Evolutionary conservation across 2,113 vertebrate genomes (phyloP), one percentile per base, ranked within the genome.

Genomic region (Sphyrna mokarran): DNA sequence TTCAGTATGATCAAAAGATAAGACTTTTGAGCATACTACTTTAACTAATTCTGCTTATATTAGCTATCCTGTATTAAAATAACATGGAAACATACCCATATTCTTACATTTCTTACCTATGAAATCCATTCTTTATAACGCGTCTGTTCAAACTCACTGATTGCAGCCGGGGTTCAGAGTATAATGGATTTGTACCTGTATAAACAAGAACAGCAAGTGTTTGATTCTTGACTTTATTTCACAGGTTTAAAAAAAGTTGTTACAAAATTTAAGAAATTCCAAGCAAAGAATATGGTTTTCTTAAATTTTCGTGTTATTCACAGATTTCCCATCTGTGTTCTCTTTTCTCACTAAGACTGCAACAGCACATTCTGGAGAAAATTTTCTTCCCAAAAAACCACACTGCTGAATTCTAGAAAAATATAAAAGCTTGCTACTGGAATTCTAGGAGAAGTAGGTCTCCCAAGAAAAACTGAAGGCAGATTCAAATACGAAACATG

Each of bases 41-140:
- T 80, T 11, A 37, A 37, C 10, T 33, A 80, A 80, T 80, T 80
- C 37, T 83, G 58, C 61, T 18, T 40, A 66, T 58, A 66, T 66
- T 93, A 10, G 58, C 61, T 66, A n/a, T 93, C 18, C 37, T 43
- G 61, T 10, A 3, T n/a, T 37, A 93, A 66, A n/a, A 63, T 66
- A 18, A 66, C 37, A 18, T 37, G n/a, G 18, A 20, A 93, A 93
- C 22, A 86, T 68, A 68, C 37, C 33, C 66, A 93, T 66, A 93
- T 37, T 37, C 54, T 91, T 61, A 20, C 58, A 85, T 29, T 40
- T 4, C 20, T 37, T 96, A 98, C 98, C 98, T 97, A 96, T 98
- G 98, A 91, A 98, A 98, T 23, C 98, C 98, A 0, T 96, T 96
- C 96, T 97, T 98, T 72, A 9, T 93, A 8, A 98, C 94, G 68